Percentiles rank a stretch among this genome's conserved stretches.
phyloP scores from a whole-genome alignment of 2,113 vertebrate species.

The Callionymus lyra region DNA sequence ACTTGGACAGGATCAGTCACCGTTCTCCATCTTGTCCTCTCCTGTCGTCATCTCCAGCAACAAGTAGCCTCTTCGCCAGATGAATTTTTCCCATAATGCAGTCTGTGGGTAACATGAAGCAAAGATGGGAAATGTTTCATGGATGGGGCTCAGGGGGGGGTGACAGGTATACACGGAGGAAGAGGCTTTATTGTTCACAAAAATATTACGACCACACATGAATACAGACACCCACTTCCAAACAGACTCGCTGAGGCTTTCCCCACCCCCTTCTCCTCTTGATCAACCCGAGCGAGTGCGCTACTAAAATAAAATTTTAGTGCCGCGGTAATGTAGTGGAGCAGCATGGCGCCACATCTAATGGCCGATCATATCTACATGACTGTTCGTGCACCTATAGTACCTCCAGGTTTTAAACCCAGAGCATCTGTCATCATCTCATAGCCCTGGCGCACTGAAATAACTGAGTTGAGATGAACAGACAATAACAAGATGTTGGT shows the following conservation, averaged over 20 bases:
- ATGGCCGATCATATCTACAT: slow-evolving; percentile 51
- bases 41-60: slow-evolving; percentile 45
- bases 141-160: slow-evolving; percentile 38
- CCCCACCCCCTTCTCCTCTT: slow-evolving; percentile 6
- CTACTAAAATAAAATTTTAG: slow-evolving; percentile 67
- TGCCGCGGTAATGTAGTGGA: slow-evolving; percentile 59
- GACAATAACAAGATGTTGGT: slow-evolving; percentile 41
- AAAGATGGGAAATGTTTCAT: slow-evolving; percentile 30
- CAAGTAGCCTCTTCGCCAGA: slow-evolving; percentile 63
- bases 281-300: slow-evolving; percentile 55
- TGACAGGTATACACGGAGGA: slow-evolving; percentile 43
- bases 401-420: slow-evolving; percentile 25
- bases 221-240: slow-evolving; percentile 8
- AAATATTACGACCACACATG: slow-evolving; percentile 24
- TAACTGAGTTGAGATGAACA: slow-evolving; percentile 29
- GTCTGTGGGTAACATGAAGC: slow-evolving; percentile 46
- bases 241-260: background rate
- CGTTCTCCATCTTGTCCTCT: background rate
- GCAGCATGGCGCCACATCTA: slow-evolving; percentile 52
- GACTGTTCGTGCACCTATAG: slow-evolving; percentile 17
- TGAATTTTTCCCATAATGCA: slow-evolving; percentile 54
- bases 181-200: slow-evolving; percentile 32
- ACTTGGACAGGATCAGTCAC: slow-evolving; percentile 32
- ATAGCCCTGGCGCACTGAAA: slow-evolving; percentile 14
- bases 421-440: slow-evolving; percentile 32